These are phyloP conservation scores for Axis porcinus DNA, from an alignment of 2,113 vertebrate species.

Conservation along the genomic window DNA sequence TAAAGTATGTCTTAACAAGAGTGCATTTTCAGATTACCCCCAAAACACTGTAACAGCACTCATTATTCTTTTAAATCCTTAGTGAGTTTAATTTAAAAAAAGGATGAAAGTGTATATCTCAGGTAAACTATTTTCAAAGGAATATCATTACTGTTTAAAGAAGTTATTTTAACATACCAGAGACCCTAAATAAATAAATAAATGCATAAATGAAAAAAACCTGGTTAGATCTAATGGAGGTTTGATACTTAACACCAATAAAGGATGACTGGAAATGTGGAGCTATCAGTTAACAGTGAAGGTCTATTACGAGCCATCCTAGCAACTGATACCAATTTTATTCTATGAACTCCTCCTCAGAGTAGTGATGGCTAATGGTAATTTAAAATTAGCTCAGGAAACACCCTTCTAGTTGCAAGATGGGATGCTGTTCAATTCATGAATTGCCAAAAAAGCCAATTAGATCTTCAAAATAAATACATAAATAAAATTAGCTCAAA, in stretches of 20 bases:
- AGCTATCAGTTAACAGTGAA: background rate
- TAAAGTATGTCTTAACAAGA: background rate
- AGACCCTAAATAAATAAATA: background rate
- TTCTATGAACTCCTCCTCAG: background rate
- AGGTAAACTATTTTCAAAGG: constrained; percentile 10
- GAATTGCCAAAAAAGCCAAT: background rate
- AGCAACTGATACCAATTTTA: background rate
- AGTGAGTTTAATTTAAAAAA: background rate
- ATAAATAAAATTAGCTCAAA: background rate
- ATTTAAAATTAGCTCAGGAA: background rate
- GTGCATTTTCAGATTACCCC: background rate
- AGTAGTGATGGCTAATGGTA: background rate
- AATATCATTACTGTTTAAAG: background rate
- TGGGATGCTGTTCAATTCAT: background rate
- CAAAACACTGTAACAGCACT: background rate
- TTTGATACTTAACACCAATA: background rate
- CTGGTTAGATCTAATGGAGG: background rate
- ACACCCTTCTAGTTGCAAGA: background rate
- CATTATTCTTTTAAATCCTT: background rate
- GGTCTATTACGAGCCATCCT: background rate
- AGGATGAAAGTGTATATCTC: background rate
- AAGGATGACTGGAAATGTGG: background rate
- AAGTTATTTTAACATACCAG: background rate
- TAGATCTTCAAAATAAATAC: background rate
- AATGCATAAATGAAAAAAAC: background rate